Evolutionary conservation across 2,113 vertebrate genomes (phyloP).

Genomic region (Coreoperca whiteheadi): DNA sequence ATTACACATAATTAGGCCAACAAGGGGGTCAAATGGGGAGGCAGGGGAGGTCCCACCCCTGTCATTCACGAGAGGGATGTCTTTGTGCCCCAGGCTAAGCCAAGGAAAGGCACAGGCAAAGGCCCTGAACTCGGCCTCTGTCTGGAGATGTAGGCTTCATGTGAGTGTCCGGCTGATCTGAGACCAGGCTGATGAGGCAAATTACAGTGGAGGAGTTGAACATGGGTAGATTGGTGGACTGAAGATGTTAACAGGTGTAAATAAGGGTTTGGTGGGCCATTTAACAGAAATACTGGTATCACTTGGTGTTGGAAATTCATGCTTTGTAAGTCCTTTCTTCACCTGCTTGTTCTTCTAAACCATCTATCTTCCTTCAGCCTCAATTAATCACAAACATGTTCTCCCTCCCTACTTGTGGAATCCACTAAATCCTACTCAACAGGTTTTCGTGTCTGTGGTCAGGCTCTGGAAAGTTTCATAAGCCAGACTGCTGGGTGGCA

Average conservation of each 20-base stretch:
- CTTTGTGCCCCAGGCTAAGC: conserved; percentile 63
- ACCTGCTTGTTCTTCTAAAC: conserved; percentile 20
- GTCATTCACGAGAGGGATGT: conserved; percentile 70
- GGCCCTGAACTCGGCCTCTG: conserved; percentile 58
- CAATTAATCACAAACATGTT: conserved; percentile 33
- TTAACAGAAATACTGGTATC: too few species aligned
- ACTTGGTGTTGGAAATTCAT: too few species aligned
- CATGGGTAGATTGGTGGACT: conserved; percentile 16
- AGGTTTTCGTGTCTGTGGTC: conserved; percentile 56
- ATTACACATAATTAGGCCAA: conserved; percentile 81
- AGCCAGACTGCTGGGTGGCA: conserved; percentile 58
- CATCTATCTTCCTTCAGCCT: conserved; percentile 21
- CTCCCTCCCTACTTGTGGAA: conserved; percentile 17
- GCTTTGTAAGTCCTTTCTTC: too few species aligned
- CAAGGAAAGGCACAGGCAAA: conserved; percentile 54
- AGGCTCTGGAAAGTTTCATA: conserved; percentile 76
- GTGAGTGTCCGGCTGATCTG: conserved; percentile 54
- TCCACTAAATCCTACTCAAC: conserved; percentile 54
- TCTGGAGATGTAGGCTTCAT: conserved; percentile 72
- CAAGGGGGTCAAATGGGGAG: conserved; percentile 77
- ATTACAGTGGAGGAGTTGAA: conserved; percentile 62
- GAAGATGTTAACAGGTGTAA: conserved; percentile 21
- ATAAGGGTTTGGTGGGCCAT: too few species aligned
- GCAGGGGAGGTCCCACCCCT: conserved; percentile 68
- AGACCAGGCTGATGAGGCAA: conserved; percentile 42